These are phyloP conservation scores for Schizothorax lantsangensis DNA, from an alignment of 2,797 vertebrate genomes.

Conservation along the genomic window DNA sequence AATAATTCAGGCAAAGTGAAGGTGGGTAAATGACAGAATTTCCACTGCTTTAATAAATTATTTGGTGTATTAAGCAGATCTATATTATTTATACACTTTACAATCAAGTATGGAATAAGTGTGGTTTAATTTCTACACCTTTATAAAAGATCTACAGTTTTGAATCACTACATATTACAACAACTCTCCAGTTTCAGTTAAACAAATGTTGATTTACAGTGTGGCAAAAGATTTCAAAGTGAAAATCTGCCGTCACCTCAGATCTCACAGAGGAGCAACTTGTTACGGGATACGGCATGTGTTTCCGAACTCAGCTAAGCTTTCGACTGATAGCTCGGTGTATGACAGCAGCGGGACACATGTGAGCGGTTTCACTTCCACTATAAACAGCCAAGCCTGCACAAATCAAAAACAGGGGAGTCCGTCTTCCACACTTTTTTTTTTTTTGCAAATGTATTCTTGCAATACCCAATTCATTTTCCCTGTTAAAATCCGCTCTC, in stretches of 20 bases:
- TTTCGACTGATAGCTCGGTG: constrained; percentile 34
- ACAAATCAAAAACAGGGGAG: constrained; percentile 38
- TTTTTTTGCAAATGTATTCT: constrained; percentile 72
- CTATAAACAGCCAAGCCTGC: constrained; percentile 45
- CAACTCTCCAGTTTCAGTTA: constrained; percentile 6
- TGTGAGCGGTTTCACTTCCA: constrained; percentile 33
- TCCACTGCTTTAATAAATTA: not conserved
- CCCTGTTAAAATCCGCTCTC: constrained; percentile 71
- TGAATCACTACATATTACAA: not conserved
- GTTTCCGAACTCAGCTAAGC: constrained; percentile 51
- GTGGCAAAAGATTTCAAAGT: constrained; percentile 26
- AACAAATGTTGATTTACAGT: not conserved
- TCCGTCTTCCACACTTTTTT: constrained; percentile 61
- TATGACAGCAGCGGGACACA: constrained; percentile 50
- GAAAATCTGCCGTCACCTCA: constrained; percentile 11
- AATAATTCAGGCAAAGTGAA: not conserved
- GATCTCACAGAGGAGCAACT: constrained; percentile 23
- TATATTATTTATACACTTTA: not conserved
- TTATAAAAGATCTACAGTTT: not conserved
- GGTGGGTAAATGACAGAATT: not conserved
- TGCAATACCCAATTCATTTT: constrained; percentile 71
- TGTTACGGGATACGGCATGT: constrained; percentile 37
- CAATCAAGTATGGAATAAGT: not conserved
- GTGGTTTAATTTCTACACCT: not conserved
- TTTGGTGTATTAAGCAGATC: not conserved